A percentile compares a stretch with the other conserved stretches of the same genome.
Evolutionary conservation across 2,888 invertebrate genomes (phyloP).

Genomic region (Lochmaea capreae): DNA sequence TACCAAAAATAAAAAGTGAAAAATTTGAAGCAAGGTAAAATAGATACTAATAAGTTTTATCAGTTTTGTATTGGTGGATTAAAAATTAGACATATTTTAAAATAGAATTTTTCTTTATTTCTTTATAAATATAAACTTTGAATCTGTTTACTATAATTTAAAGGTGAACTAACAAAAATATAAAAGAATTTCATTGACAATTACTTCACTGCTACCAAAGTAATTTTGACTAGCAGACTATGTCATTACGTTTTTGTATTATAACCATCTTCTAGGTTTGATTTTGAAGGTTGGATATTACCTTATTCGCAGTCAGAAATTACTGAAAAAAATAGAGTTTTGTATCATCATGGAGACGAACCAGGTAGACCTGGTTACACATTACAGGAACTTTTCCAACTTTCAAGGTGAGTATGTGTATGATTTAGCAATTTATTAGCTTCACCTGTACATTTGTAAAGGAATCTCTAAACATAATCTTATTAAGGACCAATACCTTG

Average conservation of each 20-base stretch:
- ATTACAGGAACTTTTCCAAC: slow-evolving; percentile 85
- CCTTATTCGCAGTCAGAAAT: slow-evolving; percentile 77
- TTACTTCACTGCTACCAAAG: not conserved
- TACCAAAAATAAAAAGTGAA: slow-evolving; percentile 69
- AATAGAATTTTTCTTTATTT: too few relatives aligned
- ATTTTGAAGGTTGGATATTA: slow-evolving; percentile 82
- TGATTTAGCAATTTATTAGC: not conserved
- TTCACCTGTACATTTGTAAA: too few relatives aligned
- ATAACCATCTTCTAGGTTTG: slow-evolving; percentile 69
- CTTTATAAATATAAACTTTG: too few relatives aligned
- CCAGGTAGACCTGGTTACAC: slow-evolving; percentile 92
- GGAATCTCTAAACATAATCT: too few relatives aligned
- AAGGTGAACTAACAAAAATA: too few relatives aligned
- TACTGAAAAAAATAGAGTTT: slow-evolving; percentile 71
- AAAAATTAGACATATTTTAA: too few relatives aligned
- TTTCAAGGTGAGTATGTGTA: slow-evolving; percentile 68
- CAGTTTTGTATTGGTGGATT: not conserved
- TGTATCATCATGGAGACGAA: slow-evolving; percentile 95
- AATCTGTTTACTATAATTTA: too few relatives aligned
- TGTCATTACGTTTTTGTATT: not conserved
- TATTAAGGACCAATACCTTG: too few relatives aligned
- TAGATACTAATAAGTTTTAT: not conserved
- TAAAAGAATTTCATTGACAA: too few relatives aligned
- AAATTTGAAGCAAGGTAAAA: slow-evolving; percentile 77
- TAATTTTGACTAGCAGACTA: not conserved